These are phyloP conservation scores for Trachurus trachurus DNA, from an alignment of 2,797 vertebrate species.

Conservation along the genomic window DNA sequence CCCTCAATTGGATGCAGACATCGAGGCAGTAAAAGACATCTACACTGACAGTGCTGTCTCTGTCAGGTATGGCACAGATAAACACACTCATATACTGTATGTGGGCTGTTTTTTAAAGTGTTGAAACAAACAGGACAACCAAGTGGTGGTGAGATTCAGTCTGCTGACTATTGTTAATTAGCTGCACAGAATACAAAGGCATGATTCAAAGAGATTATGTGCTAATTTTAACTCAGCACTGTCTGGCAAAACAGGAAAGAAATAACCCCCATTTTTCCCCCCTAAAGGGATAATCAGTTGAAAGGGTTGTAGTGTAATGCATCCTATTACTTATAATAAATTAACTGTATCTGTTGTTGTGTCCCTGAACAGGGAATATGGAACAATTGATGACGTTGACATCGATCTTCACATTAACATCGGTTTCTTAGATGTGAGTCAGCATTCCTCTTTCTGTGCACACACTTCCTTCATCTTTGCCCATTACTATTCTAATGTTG, in stretches of 20 bases:
- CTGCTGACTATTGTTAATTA: neutral
- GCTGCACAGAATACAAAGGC: neutral
- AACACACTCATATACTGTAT: neutral
- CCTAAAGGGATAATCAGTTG: constrained; percentile 27
- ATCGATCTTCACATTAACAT: constrained; percentile 98
- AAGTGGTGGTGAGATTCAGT: neutral
- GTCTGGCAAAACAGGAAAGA: constrained; percentile 4
- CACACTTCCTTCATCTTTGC: constrained; percentile 38
- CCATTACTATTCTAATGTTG: constrained; percentile 70
- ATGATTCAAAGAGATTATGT: constrained; percentile 4
- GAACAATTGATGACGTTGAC: constrained; percentile 98
- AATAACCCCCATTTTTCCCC: neutral
- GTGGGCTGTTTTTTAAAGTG: neutral
- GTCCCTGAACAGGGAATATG: constrained; percentile 91
- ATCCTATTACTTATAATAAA: constrained; percentile 26
- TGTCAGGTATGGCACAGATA: constrained; percentile 87
- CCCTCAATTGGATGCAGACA: constrained; percentile 97
- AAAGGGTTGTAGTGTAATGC: constrained; percentile 21
- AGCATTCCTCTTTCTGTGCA: constrained; percentile 43
- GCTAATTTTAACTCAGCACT: constrained; percentile 1
- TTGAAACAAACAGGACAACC: constrained; percentile 6
- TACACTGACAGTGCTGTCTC: constrained; percentile 97
- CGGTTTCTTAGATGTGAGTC: constrained; percentile 97
- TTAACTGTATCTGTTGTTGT: constrained; percentile 38
- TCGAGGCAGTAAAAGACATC: constrained; percentile 98